phyloP scores from a whole-genome alignment of 2,797 vertebrate species.

The Onychomys arenicola region DNA sequence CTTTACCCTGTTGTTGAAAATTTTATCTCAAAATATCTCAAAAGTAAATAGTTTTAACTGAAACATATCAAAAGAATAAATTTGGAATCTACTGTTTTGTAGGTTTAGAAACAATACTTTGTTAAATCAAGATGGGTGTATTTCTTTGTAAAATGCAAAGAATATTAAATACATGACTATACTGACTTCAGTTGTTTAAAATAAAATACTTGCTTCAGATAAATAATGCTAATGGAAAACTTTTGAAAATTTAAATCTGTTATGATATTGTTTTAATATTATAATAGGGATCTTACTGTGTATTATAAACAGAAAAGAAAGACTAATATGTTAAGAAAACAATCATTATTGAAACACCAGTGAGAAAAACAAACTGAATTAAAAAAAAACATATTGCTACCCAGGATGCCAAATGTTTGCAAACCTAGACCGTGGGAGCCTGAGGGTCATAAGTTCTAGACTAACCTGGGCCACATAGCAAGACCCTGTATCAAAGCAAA shows the following conservation, averaged over 20 bases:
- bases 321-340: background rate
- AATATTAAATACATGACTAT: background rate
- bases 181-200: background rate
- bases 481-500: background rate
- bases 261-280: background rate
- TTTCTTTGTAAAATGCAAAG: constrained; percentile 31
- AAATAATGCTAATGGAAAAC: background rate
- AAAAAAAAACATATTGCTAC: background rate
- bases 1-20: background rate
- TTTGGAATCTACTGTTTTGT: background rate
- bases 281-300: background rate
- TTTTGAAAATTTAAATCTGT: background rate
- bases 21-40: background rate
- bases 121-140: background rate
- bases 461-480: background rate
- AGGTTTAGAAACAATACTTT: background rate
- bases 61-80: background rate
- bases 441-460: background rate
- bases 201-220: background rate
- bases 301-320: background rate
- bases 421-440: background rate
- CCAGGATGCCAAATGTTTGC: background rate
- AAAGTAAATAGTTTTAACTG: constrained; percentile 26
- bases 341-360: background rate
- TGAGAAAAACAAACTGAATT: background rate